Percentiles rank a stretch among this genome's conserved stretches.
Conservation (phyloP, 2,113 vertebrate genomes). For the Aphyosemion australe region DNA sequence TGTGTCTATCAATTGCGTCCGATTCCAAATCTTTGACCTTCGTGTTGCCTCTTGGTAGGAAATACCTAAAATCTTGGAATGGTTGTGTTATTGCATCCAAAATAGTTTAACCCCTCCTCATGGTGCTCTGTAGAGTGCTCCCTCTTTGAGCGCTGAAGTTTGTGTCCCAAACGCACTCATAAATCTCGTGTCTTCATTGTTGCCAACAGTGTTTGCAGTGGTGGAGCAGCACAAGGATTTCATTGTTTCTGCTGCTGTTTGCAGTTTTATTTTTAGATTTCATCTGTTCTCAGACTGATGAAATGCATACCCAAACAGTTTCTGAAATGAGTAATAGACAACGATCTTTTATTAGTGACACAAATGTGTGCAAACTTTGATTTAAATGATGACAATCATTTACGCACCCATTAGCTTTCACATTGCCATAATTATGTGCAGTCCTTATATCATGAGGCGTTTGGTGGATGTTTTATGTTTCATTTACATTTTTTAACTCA, state of each 20-base stretch:
- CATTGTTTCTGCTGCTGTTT: slow-evolving; percentile 66
- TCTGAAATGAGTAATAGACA: slow-evolving; percentile 46
- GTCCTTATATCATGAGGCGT: slow-evolving; percentile 54
- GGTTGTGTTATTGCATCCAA: slow-evolving; percentile 20
- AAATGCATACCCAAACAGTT: slow-evolving; percentile 35
- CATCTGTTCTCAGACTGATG: slow-evolving; percentile 53
- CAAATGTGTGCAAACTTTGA: slow-evolving; percentile 57
- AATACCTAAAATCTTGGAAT: slow-evolving; percentile 25
- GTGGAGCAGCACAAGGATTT: slow-evolving; percentile 58
- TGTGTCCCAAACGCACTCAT: slow-evolving; percentile 38
- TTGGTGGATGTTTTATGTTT: slow-evolving; percentile 47
- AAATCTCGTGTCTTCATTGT: slow-evolving; percentile 52
- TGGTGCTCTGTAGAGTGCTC: neutral
- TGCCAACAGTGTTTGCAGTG: slow-evolving; percentile 52
- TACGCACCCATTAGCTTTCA: slow-evolving; percentile 53
- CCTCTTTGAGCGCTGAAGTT: slow-evolving; percentile 29
- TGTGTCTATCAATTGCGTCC: neutral
- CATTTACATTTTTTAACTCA: slow-evolving; percentile 40
- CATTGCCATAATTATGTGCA: slow-evolving; percentile 60
- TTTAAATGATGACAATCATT: slow-evolving; percentile 53
- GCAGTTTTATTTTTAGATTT: slow-evolving; percentile 41
- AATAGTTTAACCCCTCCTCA: slow-evolving; percentile 14
- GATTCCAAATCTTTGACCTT: slow-evolving; percentile 28
- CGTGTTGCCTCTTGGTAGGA: slow-evolving; percentile 15
- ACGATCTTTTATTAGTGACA: slow-evolving; percentile 42